Evolutionary conservation across 2,113 vertebrate species (phyloP).

Genomic region (Capreolus pygargus): DNA sequence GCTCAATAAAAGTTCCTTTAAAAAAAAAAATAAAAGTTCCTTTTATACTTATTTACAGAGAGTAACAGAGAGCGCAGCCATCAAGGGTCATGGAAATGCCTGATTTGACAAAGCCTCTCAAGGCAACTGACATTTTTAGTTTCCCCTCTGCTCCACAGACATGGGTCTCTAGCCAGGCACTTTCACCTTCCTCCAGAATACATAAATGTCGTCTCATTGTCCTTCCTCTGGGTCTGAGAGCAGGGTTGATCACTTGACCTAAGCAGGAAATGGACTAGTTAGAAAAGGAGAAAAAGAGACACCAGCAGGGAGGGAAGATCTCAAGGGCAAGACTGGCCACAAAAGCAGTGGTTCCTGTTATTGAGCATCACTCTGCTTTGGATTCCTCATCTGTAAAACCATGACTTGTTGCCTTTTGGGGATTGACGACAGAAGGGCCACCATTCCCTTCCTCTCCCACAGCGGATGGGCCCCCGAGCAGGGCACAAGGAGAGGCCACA

Average conservation of each 20-base stretch:
- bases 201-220: neutral
- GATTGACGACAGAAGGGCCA: neutral
- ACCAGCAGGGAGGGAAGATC: neutral
- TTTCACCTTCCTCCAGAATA: neutral
- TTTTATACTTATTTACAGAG: neutral
- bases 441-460: neutral
- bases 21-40: neutral
- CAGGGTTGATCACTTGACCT: neutral
- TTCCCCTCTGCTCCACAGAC: neutral
- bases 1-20: neutral
- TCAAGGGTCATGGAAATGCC: neutral
- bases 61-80: neutral
- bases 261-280: neutral
- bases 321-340: neutral
- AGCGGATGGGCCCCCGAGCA: neutral
- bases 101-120: neutral
- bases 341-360: neutral
- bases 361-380: neutral
- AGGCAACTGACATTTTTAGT: neutral
- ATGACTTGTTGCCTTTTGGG: neutral
- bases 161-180: neutral
- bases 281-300: neutral
- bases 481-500: neutral
- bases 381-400: neutral
- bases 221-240: neutral